phyloP scores from a whole-genome alignment of 2,888 invertebrate species.

The Hydrotaea cyrtoneurina region DNA sequence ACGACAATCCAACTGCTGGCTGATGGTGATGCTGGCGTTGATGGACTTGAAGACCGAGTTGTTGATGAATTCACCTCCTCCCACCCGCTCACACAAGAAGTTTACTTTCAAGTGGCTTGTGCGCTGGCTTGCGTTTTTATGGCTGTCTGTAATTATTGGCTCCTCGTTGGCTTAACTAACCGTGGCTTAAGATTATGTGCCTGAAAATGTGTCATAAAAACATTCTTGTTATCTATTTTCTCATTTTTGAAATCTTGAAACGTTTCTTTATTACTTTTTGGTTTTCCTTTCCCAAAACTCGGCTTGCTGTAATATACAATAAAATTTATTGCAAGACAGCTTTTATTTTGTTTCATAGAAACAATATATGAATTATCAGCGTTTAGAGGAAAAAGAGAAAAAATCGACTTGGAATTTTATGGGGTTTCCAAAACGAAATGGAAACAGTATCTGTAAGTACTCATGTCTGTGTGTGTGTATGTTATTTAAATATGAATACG shows the following conservation, averaged over 20 bases:
- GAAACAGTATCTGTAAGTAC: neutral
- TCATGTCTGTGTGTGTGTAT: neutral
- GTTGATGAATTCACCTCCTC: neutral
- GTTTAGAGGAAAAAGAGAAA: constrained; percentile 6
- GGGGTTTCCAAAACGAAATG: neutral
- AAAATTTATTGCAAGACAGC: constrained; percentile 26
- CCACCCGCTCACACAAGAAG: constrained; percentile 9
- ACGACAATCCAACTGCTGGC: too few relatives aligned
- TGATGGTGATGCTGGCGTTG: too few relatives aligned
- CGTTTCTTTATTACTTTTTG: neutral
- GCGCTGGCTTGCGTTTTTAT: neutral
- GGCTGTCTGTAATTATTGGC: neutral
- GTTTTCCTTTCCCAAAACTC: neutral
- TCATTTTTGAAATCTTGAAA: constrained; percentile 31
- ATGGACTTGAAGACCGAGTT: too few relatives aligned
- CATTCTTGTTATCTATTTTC: constrained; percentile 38
- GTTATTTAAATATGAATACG: constrained; percentile 25
- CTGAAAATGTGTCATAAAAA: constrained; percentile 49
- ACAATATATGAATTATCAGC: constrained; percentile 27
- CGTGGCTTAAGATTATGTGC: neutral
- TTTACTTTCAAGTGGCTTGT: constrained; percentile 36
- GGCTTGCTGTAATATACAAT: constrained; percentile 27
- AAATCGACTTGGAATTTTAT: constrained; percentile 9
- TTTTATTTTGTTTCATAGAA: constrained; percentile 13
- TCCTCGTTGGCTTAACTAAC: constrained; percentile 4